These are phyloP conservation scores for Caenorhabditis briggsae DNA, from an alignment of 1,140 invertebrate genomes.

Conservation along the genomic window DNA sequence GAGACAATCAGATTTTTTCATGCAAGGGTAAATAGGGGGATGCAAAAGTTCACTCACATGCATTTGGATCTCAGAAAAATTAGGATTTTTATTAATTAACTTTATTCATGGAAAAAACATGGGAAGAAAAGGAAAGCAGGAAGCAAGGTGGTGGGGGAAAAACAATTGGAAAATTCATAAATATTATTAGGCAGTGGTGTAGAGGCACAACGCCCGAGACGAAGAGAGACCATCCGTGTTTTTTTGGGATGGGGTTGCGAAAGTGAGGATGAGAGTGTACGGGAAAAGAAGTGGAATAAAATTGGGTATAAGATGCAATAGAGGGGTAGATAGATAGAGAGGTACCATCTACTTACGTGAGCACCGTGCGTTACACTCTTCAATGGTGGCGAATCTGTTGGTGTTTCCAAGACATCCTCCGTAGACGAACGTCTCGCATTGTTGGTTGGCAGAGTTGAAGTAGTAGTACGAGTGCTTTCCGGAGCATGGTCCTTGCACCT, in stretches of 20 bases:
- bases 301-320: background rate
- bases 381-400: conserved; percentile 83
- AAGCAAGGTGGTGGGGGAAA: no score
- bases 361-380: conserved; percentile 69
- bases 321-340: background rate
- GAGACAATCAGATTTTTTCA: background rate
- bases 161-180: background rate
- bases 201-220: background rate
- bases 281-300: conserved; percentile 9
- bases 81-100: background rate
- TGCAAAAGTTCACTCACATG: background rate
- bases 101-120: conserved; percentile 10
- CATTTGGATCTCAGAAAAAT: background rate
- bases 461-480: conserved; percentile 83
- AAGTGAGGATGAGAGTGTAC: conserved; percentile 46
- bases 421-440: conserved; percentile 83
- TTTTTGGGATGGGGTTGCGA: background rate
- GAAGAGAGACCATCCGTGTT: background rate
- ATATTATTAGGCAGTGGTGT: conserved; percentile 35
- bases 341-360: conserved; percentile 58
- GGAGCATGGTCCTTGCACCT: conserved; percentile 86
- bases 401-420: conserved; percentile 85
- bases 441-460: conserved; percentile 83
- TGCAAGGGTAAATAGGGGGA: background rate
- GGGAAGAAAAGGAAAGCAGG: background rate